phyloP scores from a whole-genome alignment of 1,140 invertebrate species.

The Antheraea mylitta region DNA sequence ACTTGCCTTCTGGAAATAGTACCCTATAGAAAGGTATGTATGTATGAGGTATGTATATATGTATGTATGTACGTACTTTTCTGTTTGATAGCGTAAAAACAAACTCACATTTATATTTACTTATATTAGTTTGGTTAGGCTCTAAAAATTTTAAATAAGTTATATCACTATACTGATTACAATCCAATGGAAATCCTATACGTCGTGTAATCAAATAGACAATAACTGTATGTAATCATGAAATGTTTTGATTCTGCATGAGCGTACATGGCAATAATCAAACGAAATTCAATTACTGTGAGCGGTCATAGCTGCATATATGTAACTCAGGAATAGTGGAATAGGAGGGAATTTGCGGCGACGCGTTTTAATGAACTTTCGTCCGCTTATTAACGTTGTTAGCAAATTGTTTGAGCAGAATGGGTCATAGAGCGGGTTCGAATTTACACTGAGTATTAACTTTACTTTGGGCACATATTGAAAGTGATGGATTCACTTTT shows the following conservation, averaged over 20 bases:
- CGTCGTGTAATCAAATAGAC: not conserved
- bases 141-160: no score
- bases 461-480: not conserved
- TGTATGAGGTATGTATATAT: no score
- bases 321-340: constrained; percentile 29
- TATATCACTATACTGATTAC: no score
- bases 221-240: not conserved
- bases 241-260: constrained; percentile 23
- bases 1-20: no score
- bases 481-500: not conserved
- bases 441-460: not conserved
- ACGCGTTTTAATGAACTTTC: constrained; percentile 50
- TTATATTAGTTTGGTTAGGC: no score
- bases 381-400: constrained; percentile 12
- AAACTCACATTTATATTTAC: no score
- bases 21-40: no score
- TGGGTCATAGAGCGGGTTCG: not conserved
- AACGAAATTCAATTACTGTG: constrained; percentile 45
- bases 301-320: constrained; percentile 31
- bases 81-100: no score
- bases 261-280: constrained; percentile 38
- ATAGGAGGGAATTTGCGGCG: constrained; percentile 33
- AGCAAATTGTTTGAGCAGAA: constrained; percentile 7
- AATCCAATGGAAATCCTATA: not conserved
- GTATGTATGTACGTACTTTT: no score